Conservation (phyloP, 1,140 invertebrate species). For the Thaumatotibia leucotreta region DNA sequence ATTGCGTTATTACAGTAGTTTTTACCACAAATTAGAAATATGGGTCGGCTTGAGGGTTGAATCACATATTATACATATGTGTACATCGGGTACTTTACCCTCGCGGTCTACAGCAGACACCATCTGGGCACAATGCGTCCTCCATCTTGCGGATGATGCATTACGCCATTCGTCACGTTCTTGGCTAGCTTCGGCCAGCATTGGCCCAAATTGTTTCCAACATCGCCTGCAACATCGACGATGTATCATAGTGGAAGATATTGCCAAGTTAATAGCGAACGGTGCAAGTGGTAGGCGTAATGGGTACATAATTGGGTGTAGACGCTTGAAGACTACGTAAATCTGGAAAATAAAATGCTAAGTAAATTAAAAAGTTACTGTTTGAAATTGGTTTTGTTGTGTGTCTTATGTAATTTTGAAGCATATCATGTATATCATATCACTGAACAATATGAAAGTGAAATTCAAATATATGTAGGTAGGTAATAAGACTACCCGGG, state of each 20-base stretch:
- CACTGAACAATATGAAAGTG: no score
- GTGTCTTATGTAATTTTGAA: no score
- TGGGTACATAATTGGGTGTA: neutral
- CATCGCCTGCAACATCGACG: neutral
- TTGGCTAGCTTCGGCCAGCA: neutral
- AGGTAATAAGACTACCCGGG: no score
- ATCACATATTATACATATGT: no score
- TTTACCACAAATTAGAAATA: no score
- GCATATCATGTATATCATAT: no score
- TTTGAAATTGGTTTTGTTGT: no score
- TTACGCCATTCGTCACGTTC: neutral
- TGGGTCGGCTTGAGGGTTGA: no score
- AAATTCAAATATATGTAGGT: no score
- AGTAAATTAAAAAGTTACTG: no score
- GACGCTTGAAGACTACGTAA: neutral
- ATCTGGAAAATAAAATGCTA: neutral
- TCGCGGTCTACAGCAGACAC: neutral
- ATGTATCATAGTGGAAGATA: neutral
- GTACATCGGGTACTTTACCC: neutral
- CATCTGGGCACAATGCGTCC: neutral
- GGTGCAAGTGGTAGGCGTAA: neutral
- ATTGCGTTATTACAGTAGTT: no score
- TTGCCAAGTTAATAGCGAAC: neutral
- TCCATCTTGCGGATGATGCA: constrained; percentile 3
- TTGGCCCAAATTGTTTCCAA: constrained; percentile 1